phyloP scores from a whole-genome alignment of 2,888 invertebrate species.

The Hermaeophaga mercurialis region DNA sequence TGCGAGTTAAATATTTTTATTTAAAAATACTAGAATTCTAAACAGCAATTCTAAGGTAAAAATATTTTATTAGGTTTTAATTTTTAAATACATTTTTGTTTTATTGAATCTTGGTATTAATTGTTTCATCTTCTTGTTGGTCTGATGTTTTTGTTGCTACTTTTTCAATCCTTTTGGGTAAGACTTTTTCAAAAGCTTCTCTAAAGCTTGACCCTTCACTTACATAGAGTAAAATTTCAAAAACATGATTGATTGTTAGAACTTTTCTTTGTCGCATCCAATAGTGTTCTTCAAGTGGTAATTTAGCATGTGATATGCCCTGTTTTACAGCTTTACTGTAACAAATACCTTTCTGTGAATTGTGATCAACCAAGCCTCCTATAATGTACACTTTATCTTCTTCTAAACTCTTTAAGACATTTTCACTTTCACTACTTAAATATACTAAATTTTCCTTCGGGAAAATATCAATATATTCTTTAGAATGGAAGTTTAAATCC shows the following conservation, averaged over 20 bases:
- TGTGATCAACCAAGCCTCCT: constrained; percentile 97
- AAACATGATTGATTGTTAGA: constrained; percentile 94
- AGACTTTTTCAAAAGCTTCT: constrained; percentile 74
- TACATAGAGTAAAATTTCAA: constrained; percentile 78
- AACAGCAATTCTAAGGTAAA: too few relatives aligned
- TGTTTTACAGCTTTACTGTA: constrained; percentile 78
- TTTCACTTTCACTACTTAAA: constrained; percentile 92
- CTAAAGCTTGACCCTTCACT: constrained; percentile 81
- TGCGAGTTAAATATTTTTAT: too few relatives aligned
- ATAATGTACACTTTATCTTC: constrained; percentile 87
- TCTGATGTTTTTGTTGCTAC: too few relatives aligned
- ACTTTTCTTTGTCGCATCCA: constrained; percentile 93
- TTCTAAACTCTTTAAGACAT: constrained; percentile 75
- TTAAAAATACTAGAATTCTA: too few relatives aligned
- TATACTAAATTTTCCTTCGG: constrained; percentile 82
- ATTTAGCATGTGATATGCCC: constrained; percentile 78
- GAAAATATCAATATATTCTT: constrained; percentile 73
- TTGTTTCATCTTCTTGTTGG: too few relatives aligned
- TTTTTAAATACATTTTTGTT: too few relatives aligned
- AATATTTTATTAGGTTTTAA: too few relatives aligned
- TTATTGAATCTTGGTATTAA: too few relatives aligned
- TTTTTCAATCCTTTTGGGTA: constrained; percentile 64
- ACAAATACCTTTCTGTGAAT: constrained; percentile 92
- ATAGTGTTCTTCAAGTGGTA: constrained; percentile 89
- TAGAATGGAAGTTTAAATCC: constrained; percentile 80